phyloP scores from a whole-genome alignment of 2,888 invertebrate genomes.

The Melinaea marsaeus region DNA sequence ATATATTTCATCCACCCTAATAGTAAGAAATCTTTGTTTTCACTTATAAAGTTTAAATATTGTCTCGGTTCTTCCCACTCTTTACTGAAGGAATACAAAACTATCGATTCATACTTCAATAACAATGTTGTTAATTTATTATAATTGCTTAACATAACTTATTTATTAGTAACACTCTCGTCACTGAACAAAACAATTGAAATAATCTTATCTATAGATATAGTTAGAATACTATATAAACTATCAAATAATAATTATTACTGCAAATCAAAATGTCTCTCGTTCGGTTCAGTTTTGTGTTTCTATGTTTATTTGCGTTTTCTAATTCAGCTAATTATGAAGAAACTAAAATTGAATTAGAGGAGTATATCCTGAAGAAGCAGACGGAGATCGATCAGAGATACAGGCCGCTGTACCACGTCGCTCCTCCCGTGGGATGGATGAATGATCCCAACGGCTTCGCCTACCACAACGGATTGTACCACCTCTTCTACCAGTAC shows the following conservation, averaged over 20 bases:
- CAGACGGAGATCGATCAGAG: constrained; percentile 54
- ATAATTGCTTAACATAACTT: no score
- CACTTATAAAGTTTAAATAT: no score
- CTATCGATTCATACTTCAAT: no score
- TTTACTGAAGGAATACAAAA: no score
- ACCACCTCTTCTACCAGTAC: constrained; percentile 75
- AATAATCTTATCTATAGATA: constrained; percentile 11
- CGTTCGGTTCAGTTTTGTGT: constrained; percentile 24
- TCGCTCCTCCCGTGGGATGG: constrained; percentile 72
- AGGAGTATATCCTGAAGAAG: constrained; percentile 56
- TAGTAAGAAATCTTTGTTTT: no score
- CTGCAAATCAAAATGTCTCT: constrained; percentile 29
- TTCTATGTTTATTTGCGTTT: constrained; percentile 37
- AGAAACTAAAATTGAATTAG: constrained; percentile 43
- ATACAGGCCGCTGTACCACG: constrained; percentile 61
- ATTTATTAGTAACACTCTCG: not conserved
- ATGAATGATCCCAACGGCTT: constrained; percentile 79
- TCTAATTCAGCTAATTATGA: constrained; percentile 36
- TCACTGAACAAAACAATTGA: constrained; percentile 30
- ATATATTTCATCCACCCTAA: no score
- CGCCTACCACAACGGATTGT: constrained; percentile 68
- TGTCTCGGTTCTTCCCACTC: no score
- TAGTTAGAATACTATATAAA: constrained; percentile 18
- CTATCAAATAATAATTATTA: constrained; percentile 1
- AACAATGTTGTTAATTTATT: no score